phyloP scores from a whole-genome alignment of 2,797 vertebrate species.

The Trachops cirrhosus region DNA sequence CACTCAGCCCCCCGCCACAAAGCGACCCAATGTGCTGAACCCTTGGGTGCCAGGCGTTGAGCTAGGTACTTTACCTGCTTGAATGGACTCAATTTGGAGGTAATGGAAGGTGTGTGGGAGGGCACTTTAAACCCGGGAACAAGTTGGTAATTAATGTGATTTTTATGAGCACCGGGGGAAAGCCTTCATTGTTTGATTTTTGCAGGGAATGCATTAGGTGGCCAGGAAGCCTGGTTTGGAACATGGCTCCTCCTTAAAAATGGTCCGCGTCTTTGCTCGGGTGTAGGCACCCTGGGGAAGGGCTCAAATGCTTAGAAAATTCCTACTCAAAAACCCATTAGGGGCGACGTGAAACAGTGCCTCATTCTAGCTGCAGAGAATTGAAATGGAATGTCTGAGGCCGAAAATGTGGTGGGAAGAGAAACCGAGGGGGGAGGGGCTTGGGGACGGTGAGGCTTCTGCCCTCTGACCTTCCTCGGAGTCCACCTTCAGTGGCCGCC shows the following conservation, averaged over 20 bases:
- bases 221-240: not conserved
- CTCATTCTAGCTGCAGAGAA: not conserved
- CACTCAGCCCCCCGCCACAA: not conserved
- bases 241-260: accelerated
- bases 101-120: not conserved
- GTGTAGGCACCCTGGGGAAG: not conserved
- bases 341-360: not conserved
- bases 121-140: not conserved
- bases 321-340: not conserved
- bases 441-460: not conserved
- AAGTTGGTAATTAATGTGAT: not conserved
- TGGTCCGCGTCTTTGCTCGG: accelerated
- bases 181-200: not conserved
- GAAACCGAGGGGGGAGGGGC: no score
- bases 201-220: not conserved
- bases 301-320: not conserved
- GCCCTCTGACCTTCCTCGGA: not conserved
- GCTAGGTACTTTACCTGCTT: not conserved
- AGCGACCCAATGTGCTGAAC: not conserved
- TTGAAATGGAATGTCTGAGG: not conserved
- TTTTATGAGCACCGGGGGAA: not conserved
- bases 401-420: not conserved
- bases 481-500: not conserved
- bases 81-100: not conserved
- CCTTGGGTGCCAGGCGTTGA: not conserved